phyloP scores from a whole-genome alignment of 2,113 vertebrate genomes.

The Tricholaema leucomelas region DNA sequence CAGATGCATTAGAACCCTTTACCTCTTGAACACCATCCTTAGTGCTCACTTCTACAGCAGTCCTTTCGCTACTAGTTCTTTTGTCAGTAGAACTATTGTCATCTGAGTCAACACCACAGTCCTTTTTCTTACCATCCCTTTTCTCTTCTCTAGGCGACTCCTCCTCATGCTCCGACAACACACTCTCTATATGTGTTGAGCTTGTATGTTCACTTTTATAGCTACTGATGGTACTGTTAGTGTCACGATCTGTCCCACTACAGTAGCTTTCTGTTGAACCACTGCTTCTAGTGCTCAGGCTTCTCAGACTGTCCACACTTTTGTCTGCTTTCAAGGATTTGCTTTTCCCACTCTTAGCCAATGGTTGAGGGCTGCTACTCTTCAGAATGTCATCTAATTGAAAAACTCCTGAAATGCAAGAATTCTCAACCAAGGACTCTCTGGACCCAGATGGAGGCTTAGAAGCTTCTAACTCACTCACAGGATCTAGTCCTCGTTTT shows the following conservation, averaged over 20 bases:
- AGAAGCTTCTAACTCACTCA: constrained; percentile 91
- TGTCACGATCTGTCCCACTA: constrained; percentile 94
- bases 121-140: constrained; percentile 54
- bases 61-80: constrained; percentile 82
- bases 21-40: constrained; percentile 50
- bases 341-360: constrained; percentile 73
- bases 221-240: constrained; percentile 95
- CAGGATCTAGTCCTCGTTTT: constrained; percentile 93
- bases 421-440: constrained; percentile 78
- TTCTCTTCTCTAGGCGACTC: constrained; percentile 82
- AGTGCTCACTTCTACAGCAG: constrained; percentile 61
- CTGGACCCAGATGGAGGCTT: constrained; percentile 82
- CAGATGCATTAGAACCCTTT: constrained; percentile 53
- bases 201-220: constrained; percentile 96
- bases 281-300: constrained; percentile 93
- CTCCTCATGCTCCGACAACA: constrained; percentile 84
- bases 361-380: constrained; percentile 75
- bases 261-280: constrained; percentile 97
- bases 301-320: constrained; percentile 92
- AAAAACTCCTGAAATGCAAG: constrained; percentile 78
- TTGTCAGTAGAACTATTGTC: constrained; percentile 69
- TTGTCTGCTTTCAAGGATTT: constrained; percentile 85
- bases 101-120: constrained; percentile 72
- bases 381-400: constrained; percentile 80
- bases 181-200: constrained; percentile 94